Evolutionary conservation across 2,113 vertebrate species (phyloP), one percentile per base, ranked within the genome.

Genomic region (Labeo rohita): DNA sequence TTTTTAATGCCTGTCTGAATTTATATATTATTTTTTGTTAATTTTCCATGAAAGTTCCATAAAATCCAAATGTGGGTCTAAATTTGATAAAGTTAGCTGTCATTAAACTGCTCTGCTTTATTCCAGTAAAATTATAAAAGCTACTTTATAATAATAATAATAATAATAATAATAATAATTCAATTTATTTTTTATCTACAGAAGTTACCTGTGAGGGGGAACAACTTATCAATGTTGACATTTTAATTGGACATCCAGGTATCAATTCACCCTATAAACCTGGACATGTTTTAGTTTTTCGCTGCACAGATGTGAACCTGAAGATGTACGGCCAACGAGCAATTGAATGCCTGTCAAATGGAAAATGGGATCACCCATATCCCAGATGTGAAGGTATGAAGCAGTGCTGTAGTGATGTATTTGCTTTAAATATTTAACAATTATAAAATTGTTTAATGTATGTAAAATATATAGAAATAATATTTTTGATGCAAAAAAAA

Each of bases 381-480:
- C 96, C 96, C 76, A 87, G 18, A 70, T 97, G 96, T 86, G 28
- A 89, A 91, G 95, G 96, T 97, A 93, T 95, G 28, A 34, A 10
- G 1, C 28, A 0, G 34, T 65, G 13, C 11, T 47, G 1, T 7
- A 21, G 8, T 47, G 2, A 75, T 54, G 1, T 50, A 28, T 75
- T 13, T 49, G 10, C 28, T 75, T 21, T 50, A n/a, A 49, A 49
- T 23, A 49, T 28, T 28, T 28, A 28, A 28, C 2, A 28, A 28
- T 28, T 28, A 28, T 28, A 2, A 28, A 28, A 28, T 28, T 28
- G 28, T 28, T 28, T 28, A 28, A 28, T 28, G 28, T 28, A 28
- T 28, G 2, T 28, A 28, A 28, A 28, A 28, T 28, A 28, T 28
- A 28, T 28, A 28, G 28, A 28, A 28, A 28, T 28, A 28, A 28